Evolutionary conservation across 2,113 vertebrate species (phyloP), one percentile per base, ranked within the genome.

Genomic region (Pollachius pollachius): DNA sequence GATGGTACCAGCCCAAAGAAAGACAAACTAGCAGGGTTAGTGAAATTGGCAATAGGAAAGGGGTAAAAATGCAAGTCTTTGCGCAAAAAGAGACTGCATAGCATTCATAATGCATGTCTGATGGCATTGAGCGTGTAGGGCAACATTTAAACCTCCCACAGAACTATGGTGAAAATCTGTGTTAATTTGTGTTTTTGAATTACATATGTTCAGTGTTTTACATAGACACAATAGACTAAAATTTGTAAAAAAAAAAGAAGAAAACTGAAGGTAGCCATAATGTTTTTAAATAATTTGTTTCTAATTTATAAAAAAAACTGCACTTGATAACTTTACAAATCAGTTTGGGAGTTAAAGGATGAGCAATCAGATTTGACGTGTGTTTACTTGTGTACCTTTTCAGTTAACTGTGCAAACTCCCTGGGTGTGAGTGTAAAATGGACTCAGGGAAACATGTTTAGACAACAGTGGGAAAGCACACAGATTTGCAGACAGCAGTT

Each of bases 401-500:
- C 68, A 81, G 75, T 89, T 86, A 80, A 80, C 67, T 60, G 67
- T 71, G 59, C 68, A 68, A 61, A 69, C 68, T 80, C 72, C 81
- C 84, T 76, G 83, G 72, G 82, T 87, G 81, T 78, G 74, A 79
- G 65, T 84, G 71, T 6, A 68, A 75, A 85, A 87, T 87, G 76
- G 82, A 83, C 79, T 77, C 41, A 54, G 82, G 85, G 82, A 88
- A 69, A 77, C 52, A 72, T 88, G 85, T 87, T 89, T 84, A 87
- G 82, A 89, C 87, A 89, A 83, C 63, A 30, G 30, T 25, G 73
- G 57, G 64, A 76, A 79, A 79, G 77, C 81, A 81, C 80, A 87
- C 81, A 88, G 84, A 81, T 82, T 75, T 78, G 84, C 73, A 62
- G 83, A 85, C 88, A 87, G 75, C 73, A 79, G 84, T 83, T 77